Evolutionary conservation across 1,140 invertebrate genomes (phyloP).

Genomic region (Rhynchophorus ferrugineus): DNA sequence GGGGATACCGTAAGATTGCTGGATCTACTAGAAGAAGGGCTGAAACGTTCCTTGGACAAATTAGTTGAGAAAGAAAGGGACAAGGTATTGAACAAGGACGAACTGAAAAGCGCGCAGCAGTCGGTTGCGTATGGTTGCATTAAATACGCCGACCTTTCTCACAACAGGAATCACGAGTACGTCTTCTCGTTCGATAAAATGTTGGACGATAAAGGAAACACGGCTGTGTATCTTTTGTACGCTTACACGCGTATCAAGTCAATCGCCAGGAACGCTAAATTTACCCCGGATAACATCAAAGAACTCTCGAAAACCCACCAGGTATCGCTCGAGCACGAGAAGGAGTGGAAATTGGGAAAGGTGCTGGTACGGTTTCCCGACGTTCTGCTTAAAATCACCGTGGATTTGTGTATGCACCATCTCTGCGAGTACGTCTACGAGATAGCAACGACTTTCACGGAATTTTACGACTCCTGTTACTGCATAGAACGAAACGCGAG

Average conservation of each 20-base stretch:
- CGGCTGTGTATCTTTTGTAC: constrained; percentile 96
- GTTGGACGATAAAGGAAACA: constrained; percentile 98
- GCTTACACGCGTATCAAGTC: constrained; percentile 90
- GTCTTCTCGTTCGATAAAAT: constrained; percentile 99
- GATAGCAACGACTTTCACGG: constrained; percentile 83
- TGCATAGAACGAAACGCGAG: constrained; percentile 86
- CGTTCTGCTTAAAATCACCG: constrained; percentile 71
- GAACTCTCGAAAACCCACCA: constrained; percentile 48
- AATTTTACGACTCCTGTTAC: constrained; percentile 98
- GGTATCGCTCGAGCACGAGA: constrained; percentile 75
- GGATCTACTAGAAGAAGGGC: constrained; percentile 91
- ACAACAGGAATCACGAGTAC: constrained; percentile 92
- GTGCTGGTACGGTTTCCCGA: constrained; percentile 81
- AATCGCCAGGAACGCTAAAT: constrained; percentile 74
- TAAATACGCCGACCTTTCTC: constrained; percentile 94
- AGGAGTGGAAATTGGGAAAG: constrained; percentile 94
- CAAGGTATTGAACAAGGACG: constrained; percentile 73
- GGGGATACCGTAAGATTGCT: constrained; percentile 89
- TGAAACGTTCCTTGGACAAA: constrained; percentile 77
- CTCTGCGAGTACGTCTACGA: constrained; percentile 97
- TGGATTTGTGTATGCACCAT: constrained; percentile 80
- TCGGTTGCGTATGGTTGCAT: constrained; percentile 97
- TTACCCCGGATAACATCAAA: constrained; percentile 49
- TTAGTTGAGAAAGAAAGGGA: constrained; percentile 87
- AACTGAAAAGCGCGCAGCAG: constrained; percentile 78